Conservation (phyloP, 2,113 vertebrate genomes). For the Monopterus albus region DNA sequence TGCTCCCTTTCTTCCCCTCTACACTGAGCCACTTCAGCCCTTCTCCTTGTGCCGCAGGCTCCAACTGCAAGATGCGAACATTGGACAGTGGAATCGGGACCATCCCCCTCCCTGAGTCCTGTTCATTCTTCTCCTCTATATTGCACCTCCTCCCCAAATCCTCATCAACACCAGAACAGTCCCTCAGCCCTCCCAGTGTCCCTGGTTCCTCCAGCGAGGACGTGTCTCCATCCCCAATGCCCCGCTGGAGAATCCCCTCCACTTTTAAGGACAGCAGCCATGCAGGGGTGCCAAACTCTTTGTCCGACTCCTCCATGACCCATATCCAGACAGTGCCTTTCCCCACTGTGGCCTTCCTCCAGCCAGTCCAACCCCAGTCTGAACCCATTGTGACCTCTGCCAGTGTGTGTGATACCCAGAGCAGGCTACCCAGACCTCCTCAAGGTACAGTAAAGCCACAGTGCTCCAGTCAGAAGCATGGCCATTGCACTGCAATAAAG, state of each 20-base stretch:
- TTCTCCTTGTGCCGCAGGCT: slow-evolving; percentile 84
- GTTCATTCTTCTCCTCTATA: slow-evolving; percentile 82
- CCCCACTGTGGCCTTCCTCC: slow-evolving; percentile 78
- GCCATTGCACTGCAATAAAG: neutral
- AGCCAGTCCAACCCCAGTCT: slow-evolving; percentile 69
- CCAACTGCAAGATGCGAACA: slow-evolving; percentile 91
- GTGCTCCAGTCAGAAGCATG: neutral
- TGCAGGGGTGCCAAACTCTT: slow-evolving; percentile 77
- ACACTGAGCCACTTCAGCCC: slow-evolving; percentile 53
- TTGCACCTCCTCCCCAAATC: slow-evolving; percentile 82
- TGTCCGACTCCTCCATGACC: slow-evolving; percentile 84
- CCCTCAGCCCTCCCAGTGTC: slow-evolving; percentile 73
- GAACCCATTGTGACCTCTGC: slow-evolving; percentile 69
- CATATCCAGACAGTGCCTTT: slow-evolving; percentile 77
- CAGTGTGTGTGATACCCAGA: slow-evolving; percentile 80
- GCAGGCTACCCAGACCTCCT: slow-evolving; percentile 83
- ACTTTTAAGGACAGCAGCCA: slow-evolving; percentile 68
- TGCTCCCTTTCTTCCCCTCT: slow-evolving; percentile 13
- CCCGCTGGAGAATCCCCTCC: slow-evolving; percentile 78
- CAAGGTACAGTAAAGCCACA: slow-evolving; percentile 83
- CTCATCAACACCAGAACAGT: slow-evolving; percentile 75
- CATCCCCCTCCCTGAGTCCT: slow-evolving; percentile 91
- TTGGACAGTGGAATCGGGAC: slow-evolving; percentile 94
- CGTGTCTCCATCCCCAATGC: slow-evolving; percentile 69
- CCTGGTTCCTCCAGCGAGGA: slow-evolving; percentile 67